Evolutionary conservation across 2,888 invertebrate genomes (phyloP).

Genomic region (Patella depressa): DNA sequence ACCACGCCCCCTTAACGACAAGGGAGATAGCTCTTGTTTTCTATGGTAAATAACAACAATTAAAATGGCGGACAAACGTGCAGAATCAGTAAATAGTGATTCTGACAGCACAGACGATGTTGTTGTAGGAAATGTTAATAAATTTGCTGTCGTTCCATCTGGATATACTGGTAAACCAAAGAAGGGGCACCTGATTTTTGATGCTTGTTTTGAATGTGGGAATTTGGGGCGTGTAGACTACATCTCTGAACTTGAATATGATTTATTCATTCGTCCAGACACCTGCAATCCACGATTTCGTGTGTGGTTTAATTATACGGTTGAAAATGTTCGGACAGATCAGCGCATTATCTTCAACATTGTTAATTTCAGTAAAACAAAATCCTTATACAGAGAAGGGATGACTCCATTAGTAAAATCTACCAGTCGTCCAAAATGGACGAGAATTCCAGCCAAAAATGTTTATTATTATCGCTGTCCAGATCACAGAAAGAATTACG

Average conservation of each 20-base stretch:
- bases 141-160: conserved; percentile 70
- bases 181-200: conserved; percentile 95
- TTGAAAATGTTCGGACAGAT: conserved; percentile 93
- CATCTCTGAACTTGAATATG: conserved; percentile 94
- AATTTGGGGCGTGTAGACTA: conserved; percentile 96
- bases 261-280: conserved; percentile 94
- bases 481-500: conserved; percentile 87
- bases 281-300: conserved; percentile 93
- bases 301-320: conserved; percentile 98
- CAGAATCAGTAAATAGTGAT: conserved; percentile 70
- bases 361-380: conserved; percentile 94
- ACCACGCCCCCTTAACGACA: too few species aligned
- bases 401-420: conserved; percentile 96
- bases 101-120: conserved; percentile 78
- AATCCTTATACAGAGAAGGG: conserved; percentile 88
- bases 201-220: conserved; percentile 96
- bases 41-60: conserved; percentile 19
- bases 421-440: conserved; percentile 90
- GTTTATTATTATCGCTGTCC: conserved; percentile 94
- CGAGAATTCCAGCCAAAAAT: conserved; percentile 77
- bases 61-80: conserved; percentile 70
- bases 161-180: conserved; percentile 88
- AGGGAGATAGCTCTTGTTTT: too few species aligned
- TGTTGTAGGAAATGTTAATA: conserved; percentile 91
- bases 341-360: conserved; percentile 96